Conservation (phyloP, 2,113 vertebrate species). For the Herpetotheres cachinnans region DNA sequence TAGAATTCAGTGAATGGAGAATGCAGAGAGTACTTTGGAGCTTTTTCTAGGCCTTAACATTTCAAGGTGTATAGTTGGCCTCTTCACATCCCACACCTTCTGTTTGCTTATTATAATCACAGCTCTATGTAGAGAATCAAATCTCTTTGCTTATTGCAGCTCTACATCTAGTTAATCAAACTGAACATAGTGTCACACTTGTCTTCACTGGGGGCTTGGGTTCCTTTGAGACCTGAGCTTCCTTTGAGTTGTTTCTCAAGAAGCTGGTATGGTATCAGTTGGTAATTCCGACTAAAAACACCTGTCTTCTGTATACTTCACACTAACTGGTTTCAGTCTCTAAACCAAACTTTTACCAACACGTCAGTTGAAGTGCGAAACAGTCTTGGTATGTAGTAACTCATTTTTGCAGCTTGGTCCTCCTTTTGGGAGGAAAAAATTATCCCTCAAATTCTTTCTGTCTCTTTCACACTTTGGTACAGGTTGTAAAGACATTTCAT, state of each 20-base stretch:
- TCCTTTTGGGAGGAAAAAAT: background rate
- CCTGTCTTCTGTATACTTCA: background rate
- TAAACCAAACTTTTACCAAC: background rate
- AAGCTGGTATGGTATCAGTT: background rate
- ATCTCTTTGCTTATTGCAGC: background rate
- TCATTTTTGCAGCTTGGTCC: background rate
- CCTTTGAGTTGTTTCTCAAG: background rate
- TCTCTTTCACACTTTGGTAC: constrained; percentile 26
- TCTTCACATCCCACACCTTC: background rate
- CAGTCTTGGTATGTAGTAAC: background rate
- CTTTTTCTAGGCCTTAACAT: background rate
- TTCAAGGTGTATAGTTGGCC: background rate
- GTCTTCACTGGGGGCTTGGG: background rate
- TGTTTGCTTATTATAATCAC: background rate
- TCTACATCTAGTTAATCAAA: background rate
- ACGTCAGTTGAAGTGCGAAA: background rate
- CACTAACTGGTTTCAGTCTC: background rate
- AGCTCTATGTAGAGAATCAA: background rate
- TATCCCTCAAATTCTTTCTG: background rate
- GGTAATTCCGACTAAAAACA: background rate
- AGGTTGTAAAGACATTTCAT: constrained; percentile 41
- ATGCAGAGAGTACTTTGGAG: background rate
- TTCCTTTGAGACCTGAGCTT: background rate
- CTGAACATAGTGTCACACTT: fast-evolving
- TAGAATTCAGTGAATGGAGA: background rate